Conservation (phyloP, 2,797 vertebrate genomes). For the Sebastes wilsoni region DNA sequence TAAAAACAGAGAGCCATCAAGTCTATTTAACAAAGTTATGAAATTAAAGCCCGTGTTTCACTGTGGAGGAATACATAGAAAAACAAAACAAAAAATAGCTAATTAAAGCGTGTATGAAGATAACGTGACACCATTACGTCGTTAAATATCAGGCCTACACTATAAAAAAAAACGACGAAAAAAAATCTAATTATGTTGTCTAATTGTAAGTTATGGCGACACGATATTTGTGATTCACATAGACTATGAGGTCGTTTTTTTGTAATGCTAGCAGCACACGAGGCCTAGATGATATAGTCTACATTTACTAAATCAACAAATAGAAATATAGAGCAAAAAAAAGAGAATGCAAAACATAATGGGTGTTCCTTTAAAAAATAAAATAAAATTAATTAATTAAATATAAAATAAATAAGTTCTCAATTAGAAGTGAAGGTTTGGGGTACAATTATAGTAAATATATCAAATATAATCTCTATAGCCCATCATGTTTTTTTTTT, state of each 20-base stretch:
- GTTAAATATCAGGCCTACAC: not conserved
- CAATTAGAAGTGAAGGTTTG: not conserved
- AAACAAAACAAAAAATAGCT: not conserved
- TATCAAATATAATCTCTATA: not conserved
- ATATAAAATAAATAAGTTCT: not conserved
- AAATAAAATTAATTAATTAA: no score
- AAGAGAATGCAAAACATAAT: not conserved
- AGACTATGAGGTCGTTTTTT: not conserved
- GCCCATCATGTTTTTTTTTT: accelerated
- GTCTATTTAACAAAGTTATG: not conserved
- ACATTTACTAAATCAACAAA: not conserved
- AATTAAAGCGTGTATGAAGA: not conserved
- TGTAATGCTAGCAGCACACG: not conserved
- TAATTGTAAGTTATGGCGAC: not conserved
- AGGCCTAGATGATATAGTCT: not conserved
- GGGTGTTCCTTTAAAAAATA: not conserved
- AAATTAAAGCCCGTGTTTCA: not conserved
- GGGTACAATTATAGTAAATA: no score
- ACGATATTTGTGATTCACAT: not conserved
- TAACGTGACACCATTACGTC: not conserved
- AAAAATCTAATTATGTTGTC: not conserved
- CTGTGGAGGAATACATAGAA: not conserved
- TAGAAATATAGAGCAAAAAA: not conserved
- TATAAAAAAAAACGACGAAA: not conserved
- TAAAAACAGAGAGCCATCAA: not conserved